Base-by-base conservation (phyloP, 2,797 vertebrate species). In the Mormyrus hasselquistii region DNA sequence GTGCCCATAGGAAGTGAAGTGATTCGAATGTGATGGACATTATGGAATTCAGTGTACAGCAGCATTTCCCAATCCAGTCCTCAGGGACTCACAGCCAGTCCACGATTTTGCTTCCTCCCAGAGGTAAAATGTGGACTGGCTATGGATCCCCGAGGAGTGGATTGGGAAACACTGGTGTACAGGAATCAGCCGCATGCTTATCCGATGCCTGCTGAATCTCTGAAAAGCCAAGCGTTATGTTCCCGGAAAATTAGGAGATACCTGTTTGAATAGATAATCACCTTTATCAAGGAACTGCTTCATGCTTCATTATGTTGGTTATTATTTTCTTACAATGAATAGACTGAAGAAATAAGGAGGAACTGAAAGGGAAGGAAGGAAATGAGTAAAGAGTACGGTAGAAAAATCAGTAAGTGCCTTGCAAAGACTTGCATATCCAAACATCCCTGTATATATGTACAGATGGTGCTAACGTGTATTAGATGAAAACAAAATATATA, bases 371-470 rank as follows among this genome's bases (percentile, higher is more conserved):
- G 84, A 91, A 92, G 89, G 88, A 90, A 92, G 90, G 91, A 92
- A 92, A 91, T 92, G 86, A 90, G 89, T 90, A 91, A 89, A 92
- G 69, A 93, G 92, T 84, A 14, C n/a, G n/a, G 8, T 10, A 92
- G 22, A 93, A 94, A 92, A 92, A 95, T 95, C 94, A 94, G 94
- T 92, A 96, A 97, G 96, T 97, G 96, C 96, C 96, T 97, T 91
- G 96, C 95, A 94, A 96, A 96, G 95, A 93, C 94, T 96, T 96
- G 95, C 94, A 93, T 95, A 95, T 92, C 95, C 94, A 95, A 94
- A 96, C 95, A 95, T 93, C 91, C 94, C 94, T 93, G 93, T 95
- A 93, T 93, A 94, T 91, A 94, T 96, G 95, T 96, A 95, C 95
- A 96, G 94, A 96, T 94, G 95, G 95, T 96, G 95, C 96, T 96